These are phyloP conservation scores for Tiliacea aurago DNA, from an alignment of 2,888 invertebrate species.

Conservation along the genomic window DNA sequence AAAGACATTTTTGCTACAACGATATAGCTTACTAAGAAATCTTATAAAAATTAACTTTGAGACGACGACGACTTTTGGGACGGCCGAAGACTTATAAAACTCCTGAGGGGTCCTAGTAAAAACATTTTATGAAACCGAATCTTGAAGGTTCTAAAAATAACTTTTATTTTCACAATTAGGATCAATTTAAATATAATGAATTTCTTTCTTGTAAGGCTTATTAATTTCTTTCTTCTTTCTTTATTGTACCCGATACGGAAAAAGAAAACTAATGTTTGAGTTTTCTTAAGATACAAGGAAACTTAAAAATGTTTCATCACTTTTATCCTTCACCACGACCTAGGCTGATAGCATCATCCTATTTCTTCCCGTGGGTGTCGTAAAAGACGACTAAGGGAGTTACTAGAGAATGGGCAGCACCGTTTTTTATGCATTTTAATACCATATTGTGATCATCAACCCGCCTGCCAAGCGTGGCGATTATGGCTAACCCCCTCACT, in stretches of 20 bases:
- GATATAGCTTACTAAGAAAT: constrained; percentile 30
- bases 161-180: neutral
- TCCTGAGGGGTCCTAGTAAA: neutral
- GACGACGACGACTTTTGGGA: constrained; percentile 12
- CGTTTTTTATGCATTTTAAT: no score
- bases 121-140: constrained; percentile 26
- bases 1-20: neutral
- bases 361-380: no score
- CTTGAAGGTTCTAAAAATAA: constrained; percentile 6
- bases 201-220: neutral
- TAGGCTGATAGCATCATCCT: no score
- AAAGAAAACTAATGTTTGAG: neutral
- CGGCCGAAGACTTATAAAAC: constrained; percentile 5
- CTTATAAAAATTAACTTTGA: constrained; percentile 40
- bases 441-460: no score
- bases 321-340: neutral
- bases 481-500: no score
- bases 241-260: neutral
- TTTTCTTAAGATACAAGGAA: neutral
- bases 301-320: neutral
- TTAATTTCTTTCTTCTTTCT: no score
- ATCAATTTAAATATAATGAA: neutral
- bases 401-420: no score
- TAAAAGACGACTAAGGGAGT: no score
- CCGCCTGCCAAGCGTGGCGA: no score